Conservation (phyloP, 2,797 vertebrate genomes). For the Antrozous pallidus region DNA sequence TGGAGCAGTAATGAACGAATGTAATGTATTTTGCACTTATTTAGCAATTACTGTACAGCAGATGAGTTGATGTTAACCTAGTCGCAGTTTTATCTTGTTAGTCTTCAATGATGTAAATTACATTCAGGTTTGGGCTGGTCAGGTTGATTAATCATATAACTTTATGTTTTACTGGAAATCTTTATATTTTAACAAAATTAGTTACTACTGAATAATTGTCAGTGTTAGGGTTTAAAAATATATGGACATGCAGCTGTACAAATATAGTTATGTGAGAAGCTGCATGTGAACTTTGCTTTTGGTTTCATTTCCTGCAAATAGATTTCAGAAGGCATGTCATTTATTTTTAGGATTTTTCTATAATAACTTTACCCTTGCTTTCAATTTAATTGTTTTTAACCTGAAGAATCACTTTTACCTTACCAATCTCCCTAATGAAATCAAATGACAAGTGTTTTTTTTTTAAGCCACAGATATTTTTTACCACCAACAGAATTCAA, state of each 20-base stretch:
- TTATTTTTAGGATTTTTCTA: not conserved
- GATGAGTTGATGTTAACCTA: slow-evolving; percentile 55
- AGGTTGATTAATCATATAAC: slow-evolving; percentile 46
- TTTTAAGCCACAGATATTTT: not conserved
- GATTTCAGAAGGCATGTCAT: not conserved
- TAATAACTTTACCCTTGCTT: not conserved
- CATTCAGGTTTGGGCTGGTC: slow-evolving; percentile 32
- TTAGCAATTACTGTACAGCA: slow-evolving; percentile 59
- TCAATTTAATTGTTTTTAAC: slow-evolving; percentile 45
- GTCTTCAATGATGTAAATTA: slow-evolving; percentile 38
- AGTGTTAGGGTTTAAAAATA: not conserved
- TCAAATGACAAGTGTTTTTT: slow-evolving; percentile 18
- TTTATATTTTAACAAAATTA: slow-evolving; percentile 46
- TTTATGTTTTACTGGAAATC: slow-evolving; percentile 51
- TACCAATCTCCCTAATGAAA: slow-evolving; percentile 28
- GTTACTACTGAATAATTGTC: not conserved
- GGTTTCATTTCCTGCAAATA: slow-evolving; percentile 23
- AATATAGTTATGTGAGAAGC: not conserved
- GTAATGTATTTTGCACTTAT: not conserved
- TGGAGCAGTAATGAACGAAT: slow-evolving; percentile 47
- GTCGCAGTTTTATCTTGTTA: slow-evolving; percentile 59
- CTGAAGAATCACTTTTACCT: slow-evolving; percentile 34
- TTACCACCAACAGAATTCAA: slow-evolving; percentile 39
- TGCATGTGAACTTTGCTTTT: slow-evolving; percentile 5
- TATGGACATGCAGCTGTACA: not conserved